Conservation (phyloP, 2,888 invertebrate species). For the Drosophila neonasuta region DNA sequence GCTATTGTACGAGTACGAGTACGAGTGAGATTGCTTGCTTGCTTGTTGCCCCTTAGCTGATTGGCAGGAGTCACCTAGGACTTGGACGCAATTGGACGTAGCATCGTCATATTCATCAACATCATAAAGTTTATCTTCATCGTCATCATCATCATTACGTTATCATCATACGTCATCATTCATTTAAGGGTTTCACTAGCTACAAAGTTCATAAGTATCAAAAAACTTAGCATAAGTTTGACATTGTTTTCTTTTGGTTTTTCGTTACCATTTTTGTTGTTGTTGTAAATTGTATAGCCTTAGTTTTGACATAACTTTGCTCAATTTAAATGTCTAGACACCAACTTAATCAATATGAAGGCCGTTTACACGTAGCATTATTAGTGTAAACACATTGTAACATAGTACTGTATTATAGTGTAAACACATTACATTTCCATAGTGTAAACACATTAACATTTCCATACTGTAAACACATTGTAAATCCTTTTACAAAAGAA, state of each 20-base stretch:
- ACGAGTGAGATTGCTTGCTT: slow-evolving; percentile 14
- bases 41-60: slow-evolving; percentile 20
- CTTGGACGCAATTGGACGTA: slow-evolving; percentile 56
- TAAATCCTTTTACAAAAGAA: background rate
- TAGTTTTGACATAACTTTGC: slow-evolving; percentile 32
- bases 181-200: slow-evolving; percentile 60
- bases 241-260: slow-evolving; percentile 24
- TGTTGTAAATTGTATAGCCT: background rate
- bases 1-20: slow-evolving; percentile 22
- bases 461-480: too few relatives aligned
- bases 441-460: background rate
- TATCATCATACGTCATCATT: slow-evolving; percentile 15
- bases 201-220: slow-evolving; percentile 70
- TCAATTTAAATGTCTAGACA: slow-evolving; percentile 22
- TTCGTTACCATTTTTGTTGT: background rate
- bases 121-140: background rate
- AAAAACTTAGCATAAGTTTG: slow-evolving; percentile 60
- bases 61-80: slow-evolving; percentile 61
- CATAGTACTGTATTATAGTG: background rate
- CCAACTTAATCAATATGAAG: slow-evolving; percentile 13
- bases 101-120: slow-evolving; percentile 12
- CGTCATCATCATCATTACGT: slow-evolving; percentile 1
- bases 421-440: slow-evolving; percentile 4
- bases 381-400: background rate
- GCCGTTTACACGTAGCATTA: slow-evolving; percentile 9